Percentiles rank a stretch among this genome's conserved stretches.
These are phyloP conservation scores for Silurus asotus DNA, from an alignment of 2,113 vertebrate genomes.

Conservation along the genomic window DNA sequence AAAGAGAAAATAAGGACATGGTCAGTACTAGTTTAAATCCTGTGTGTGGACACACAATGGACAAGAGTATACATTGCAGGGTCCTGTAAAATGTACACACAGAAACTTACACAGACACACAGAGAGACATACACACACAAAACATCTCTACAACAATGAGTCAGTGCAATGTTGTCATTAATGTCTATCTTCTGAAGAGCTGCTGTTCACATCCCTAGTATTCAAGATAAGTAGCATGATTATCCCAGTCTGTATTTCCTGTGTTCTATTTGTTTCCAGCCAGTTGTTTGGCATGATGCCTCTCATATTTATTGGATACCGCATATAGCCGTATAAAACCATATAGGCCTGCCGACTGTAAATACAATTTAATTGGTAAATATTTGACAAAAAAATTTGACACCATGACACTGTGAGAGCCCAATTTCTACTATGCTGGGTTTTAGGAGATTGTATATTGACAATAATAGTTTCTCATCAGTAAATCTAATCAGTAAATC, in stretches of 20 bases:
- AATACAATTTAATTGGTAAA: background rate
- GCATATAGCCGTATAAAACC: conserved; percentile 40
- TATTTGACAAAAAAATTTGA: background rate
- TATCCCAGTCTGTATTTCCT: conserved; percentile 23
- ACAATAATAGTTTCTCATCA: background rate
- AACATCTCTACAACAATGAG: background rate
- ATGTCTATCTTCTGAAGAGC: conserved; percentile 11
- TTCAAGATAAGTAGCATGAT: conserved; percentile 19
- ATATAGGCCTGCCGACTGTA: conserved; percentile 30
- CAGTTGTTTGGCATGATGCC: conserved; percentile 39
- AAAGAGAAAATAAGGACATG: background rate
- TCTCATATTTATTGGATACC: conserved; percentile 67
- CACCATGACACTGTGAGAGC: background rate
- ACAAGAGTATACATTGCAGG: background rate
- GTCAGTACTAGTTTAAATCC: background rate
- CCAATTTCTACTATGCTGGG: background rate
- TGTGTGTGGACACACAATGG: background rate
- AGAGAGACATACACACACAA: background rate
- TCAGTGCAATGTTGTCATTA: background rate
- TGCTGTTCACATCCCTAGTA: conserved; percentile 33
- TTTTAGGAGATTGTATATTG: background rate
- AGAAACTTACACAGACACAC: background rate
- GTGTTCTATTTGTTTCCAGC: conserved; percentile 34
- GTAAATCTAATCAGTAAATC: no score
- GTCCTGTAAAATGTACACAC: background rate